Evolutionary conservation across 2,113 vertebrate genomes (phyloP), one percentile per base, ranked within the genome.

Genomic region (Malurus melanocephalus): DNA sequence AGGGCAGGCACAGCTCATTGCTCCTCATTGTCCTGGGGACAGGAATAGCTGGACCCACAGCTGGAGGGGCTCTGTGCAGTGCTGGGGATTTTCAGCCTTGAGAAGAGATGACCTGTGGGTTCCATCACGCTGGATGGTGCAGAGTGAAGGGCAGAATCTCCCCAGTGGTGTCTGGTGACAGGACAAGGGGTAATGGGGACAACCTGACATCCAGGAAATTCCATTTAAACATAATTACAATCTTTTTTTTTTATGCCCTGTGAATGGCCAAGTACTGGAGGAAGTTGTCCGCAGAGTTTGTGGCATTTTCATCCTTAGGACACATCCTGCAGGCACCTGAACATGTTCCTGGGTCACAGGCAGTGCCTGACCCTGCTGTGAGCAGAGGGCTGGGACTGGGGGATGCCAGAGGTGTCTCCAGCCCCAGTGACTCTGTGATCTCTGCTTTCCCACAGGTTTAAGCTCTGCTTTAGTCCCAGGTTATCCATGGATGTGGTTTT

Each of bases 141-240:
- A 48, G 10, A 64, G 19, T 9, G 42, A 52, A 46, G 28, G 11
- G 11, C 57, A 48, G 60, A 3, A 16, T 35, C 7, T 57, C 61
- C 32, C 21, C 35, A 56, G 22, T 17, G 10, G 13, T 42, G 51
- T 32, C 35, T 56, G 16, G 40, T 51, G 35, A 17, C 28, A 35
- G 48, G 7, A n/a, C 11, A 30, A 35, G 13, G 55, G 72, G 11
- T 0, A 1, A 42, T 30, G 30, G 35, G 7, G 9, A 57, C 38
- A 43, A 7, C 14, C 1, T 15, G 43, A 73, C 80, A 57, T 23
- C 16, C n/a, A 55, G 27, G 49, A 45, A 59, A 64, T 68, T 64
- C 33, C 13, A 22, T 68, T 73, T 45, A 13, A 68, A 40, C 4
- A 0, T 19, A 35, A 64, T 26, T 30, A 21, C 16, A 19, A 1